Evolutionary conservation across 1,140 invertebrate species (phyloP), one percentile per base, ranked within the genome.

Genomic region (Lamellibrachia luymesi): DNA sequence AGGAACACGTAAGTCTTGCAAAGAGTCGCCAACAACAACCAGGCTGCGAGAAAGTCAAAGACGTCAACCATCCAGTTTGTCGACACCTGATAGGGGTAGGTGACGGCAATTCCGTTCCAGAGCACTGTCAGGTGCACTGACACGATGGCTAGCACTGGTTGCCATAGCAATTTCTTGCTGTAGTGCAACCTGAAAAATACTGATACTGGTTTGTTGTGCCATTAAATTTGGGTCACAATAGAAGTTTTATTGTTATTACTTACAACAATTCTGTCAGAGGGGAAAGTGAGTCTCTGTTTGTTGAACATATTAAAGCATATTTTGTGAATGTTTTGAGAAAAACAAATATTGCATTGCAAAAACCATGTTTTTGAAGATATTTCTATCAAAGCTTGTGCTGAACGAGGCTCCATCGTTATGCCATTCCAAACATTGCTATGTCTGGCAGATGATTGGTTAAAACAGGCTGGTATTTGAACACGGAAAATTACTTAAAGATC

Each of bases 131-230:
- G 8, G 50, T 92, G 92, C 49, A 92, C 64, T 7, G 92, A 51
- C 50, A 92, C n/a, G 22, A 92, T 92, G 27, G 50, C 92, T 52
- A 92, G 64, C 6, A 51, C 92, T 27, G 92, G 92, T n/a, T 92
- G 51, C n/a, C 51, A 51, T 10, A 52, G 51, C 92, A 92, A 64
- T 27, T 92, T 92, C 38, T 51, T 51, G 51, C 51, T 64, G 50
- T 92, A 51, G 64, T 92, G 92, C 38, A 92, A 27, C 64, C 92
- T 92, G 92, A 27, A 92, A 92, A 10, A 50, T 38, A 38, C 38
- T 38, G 38, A 38, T 38, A 0, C 38, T 38, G 38, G 38, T 38
- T 38, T 38, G 38, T 38, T 38, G 38, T 38, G 38, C 38, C 38
- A 38, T 38, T 38, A 38, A 38, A 1, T 38, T 38, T 38, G 38